These are phyloP conservation scores for Scaptomyza caliginosa DNA, from an alignment of 2,888 invertebrate genomes.

Conservation along the genomic window DNA sequence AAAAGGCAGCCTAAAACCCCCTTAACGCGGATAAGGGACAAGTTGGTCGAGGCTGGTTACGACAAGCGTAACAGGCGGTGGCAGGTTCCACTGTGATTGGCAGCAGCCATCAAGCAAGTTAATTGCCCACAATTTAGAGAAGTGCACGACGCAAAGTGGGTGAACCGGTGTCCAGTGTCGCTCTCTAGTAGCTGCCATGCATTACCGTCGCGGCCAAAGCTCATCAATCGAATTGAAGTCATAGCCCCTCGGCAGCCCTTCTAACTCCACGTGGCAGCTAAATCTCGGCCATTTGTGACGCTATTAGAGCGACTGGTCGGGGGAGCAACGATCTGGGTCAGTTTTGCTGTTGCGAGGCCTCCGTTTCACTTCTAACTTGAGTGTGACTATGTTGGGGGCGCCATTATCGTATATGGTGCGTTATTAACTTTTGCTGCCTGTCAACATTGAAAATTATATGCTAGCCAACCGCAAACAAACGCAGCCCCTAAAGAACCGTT, in stretches of 20 bases:
- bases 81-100: constrained; percentile 73
- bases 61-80: constrained; percentile 33
- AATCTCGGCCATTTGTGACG: constrained; percentile 75
- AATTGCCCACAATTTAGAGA: constrained; percentile 78
- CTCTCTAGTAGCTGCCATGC: constrained; percentile 19
- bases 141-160: constrained; percentile 31
- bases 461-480: constrained; percentile 44
- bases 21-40: constrained; percentile 22
- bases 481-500: not conserved
- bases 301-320: constrained; percentile 53
- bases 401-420: constrained; percentile 75
- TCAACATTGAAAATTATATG: constrained; percentile 77
- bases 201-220: constrained; percentile 59
- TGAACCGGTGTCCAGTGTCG: not conserved
- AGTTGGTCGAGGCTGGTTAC: constrained; percentile 31
- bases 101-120: constrained; percentile 78
- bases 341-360: constrained; percentile 7
- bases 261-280: constrained; percentile 38
- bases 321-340: constrained; percentile 9
- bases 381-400: constrained; percentile 30
- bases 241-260: constrained; percentile 7
- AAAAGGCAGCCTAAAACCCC: constrained; percentile 29
- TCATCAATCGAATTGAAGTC: constrained; percentile 78
- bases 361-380: not conserved
- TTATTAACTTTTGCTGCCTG: constrained; percentile 78